These are phyloP conservation scores for Trichomalopsis sarcophagae DNA, from an alignment of 1,140 invertebrate genomes.

Conservation along the genomic window DNA sequence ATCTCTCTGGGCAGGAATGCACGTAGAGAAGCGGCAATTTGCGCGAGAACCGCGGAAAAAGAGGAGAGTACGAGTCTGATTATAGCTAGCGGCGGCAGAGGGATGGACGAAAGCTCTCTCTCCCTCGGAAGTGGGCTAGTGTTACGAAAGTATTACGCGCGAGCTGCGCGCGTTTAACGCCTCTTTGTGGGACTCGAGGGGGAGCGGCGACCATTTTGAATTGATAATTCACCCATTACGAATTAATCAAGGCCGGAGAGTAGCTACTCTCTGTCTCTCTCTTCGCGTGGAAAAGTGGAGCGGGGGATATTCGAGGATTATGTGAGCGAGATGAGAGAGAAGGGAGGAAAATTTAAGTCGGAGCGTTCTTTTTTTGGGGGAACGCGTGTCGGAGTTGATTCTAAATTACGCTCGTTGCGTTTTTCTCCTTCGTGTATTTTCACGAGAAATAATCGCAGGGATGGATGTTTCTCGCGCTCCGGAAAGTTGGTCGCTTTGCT, in stretches of 20 bases:
- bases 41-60: not conserved
- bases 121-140: constrained; percentile 38
- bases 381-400: not conserved
- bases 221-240: constrained; percentile 23
- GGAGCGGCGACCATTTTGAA: constrained; percentile 1
- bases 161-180: not conserved
- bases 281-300: not conserved
- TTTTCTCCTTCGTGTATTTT: not conserved
- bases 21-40: not conserved
- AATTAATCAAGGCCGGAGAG: constrained; percentile 11
- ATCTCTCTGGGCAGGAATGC: not conserved
- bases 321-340: no score
- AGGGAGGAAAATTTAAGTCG: not conserved
- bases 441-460: not conserved
- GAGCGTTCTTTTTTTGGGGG: not conserved
- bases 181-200: not conserved
- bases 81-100: not conserved
- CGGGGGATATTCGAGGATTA: not conserved
- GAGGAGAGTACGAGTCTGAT: constrained; percentile 20
- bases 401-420: not conserved
- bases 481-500: not conserved
- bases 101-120: not conserved
- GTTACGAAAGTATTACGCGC: constrained; percentile 29
- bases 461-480: no score
- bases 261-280: not conserved